Base-by-base conservation (phyloP, 2,797 vertebrate genomes). In the Masticophis lateralis region DNA sequence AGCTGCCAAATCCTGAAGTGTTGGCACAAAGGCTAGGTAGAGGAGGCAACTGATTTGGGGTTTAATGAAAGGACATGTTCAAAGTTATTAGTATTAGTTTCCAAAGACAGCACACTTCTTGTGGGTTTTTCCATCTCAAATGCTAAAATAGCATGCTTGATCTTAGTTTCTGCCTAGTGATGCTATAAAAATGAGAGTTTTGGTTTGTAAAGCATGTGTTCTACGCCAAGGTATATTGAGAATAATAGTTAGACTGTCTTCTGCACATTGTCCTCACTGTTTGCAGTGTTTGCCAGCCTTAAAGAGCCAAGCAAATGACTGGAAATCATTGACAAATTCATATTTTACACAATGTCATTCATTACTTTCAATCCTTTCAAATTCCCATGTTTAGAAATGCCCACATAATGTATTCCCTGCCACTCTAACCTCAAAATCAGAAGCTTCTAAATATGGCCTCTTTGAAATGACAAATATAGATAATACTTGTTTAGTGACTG, bases 311-410 rank as follows among this genome's bases (percentile, higher is more conserved):
- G 91, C 59, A 93, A 90, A 96, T 93, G 94, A 94, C 96, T 95
- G 96, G 96, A 96, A 97, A 91, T 0, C 0, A 96, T 95, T 96
- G 94, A 93, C 92, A 47, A n/a, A 69, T 96, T 96, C 95, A 96
- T 96, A 95, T 96, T 94, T 87, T 74, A 94, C 94, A 43, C 1
- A 1, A 91, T 95, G 89, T 94, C 20, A 7, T 93, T 95, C 94
- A 94, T 69, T 57, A 74, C 94, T 96, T 94, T 91, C 91, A 97
- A 95, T 74, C 55, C 89, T 96, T 96, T 95, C 95, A 96, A 96
- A 93, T 91, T 92, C 91, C 90, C 69, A 93, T 96, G 91, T 95
- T 94, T 93, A 91, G 91, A 96, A 94, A 93, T 91, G 91, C 93
- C 92, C 93, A 61, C 87, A 86, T 91, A 96, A 93, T 93, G 89